Evolutionary conservation across 2,888 invertebrate genomes (phyloP), one percentile per base, ranked within the genome.

Genomic region (Hyalella azteca): DNA sequence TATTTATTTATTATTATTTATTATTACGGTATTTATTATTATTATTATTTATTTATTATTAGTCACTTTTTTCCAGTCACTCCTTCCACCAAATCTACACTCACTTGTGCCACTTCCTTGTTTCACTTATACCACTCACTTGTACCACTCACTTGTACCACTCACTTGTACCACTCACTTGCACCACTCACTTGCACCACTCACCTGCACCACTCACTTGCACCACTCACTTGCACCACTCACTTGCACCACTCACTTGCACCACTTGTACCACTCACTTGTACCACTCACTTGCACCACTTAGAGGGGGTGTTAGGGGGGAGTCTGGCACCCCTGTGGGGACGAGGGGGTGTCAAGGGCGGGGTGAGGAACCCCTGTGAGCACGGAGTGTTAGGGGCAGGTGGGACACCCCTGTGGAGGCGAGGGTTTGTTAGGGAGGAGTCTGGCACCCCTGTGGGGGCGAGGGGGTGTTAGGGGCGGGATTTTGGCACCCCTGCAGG

Each of bases 371-470:
- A 5, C 95, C 95, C 7, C 95, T 77, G 94, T 90, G 5, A 97
- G 92, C 87, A 93, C 91, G 19, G 95, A 95, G 89, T 98, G 98
- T n/a, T n/a, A n/a, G n/a, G n/a, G n/a, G n/a, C n/a, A n/a, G n/a
- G n/a, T n/a, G n/a, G n/a, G n/a, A n/a, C n/a, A n/a, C n/a, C n/a
- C n/a, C n/a, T n/a, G n/a, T n/a, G n/a, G n/a, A n/a, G n/a, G n/a
- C n/a, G n/a, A n/a, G n/a, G n/a, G n/a, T n/a, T n/a, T n/a, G n/a
- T n/a, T n/a, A n/a, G n/a, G n/a, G n/a, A n/a, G n/a, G n/a, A n/a
- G n/a, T n/a, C n/a, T n/a, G 93, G 91, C 83, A 94, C 90, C 32
- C 94, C 94, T 82, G 92, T 92, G 85, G 92, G 90, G 87, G 94
- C 94, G 85, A 88, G 86, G 81, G 87, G 86, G 88, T 95, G 94